Conservation (phyloP, 2,888 invertebrate genomes). For the Hemicrepidius hirtus region DNA sequence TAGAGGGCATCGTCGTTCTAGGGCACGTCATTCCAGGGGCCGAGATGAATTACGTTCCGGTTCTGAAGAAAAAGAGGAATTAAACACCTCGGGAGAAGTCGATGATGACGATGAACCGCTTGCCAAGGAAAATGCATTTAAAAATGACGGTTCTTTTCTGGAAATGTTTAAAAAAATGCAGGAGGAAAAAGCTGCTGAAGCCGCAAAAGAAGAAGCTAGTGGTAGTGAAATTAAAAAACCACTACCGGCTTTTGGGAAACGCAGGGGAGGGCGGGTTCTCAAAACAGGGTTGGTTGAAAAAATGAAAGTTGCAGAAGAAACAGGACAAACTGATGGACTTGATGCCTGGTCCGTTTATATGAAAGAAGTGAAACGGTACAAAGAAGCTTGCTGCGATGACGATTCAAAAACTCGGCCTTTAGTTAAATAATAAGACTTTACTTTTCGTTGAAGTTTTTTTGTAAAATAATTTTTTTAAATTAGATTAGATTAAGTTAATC, state of each 20-base stretch:
- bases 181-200: conserved; percentile 73
- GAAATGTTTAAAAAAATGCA: conserved; percentile 95
- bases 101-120: conserved; percentile 68
- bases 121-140: conserved; percentile 80
- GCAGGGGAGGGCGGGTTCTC: conserved; percentile 89
- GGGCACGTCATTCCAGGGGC: conserved; percentile 34
- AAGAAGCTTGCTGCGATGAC: conserved; percentile 93
- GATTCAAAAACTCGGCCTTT: conserved; percentile 93
- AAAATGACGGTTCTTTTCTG: conserved; percentile 93
- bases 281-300: conserved; percentile 95
- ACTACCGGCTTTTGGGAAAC: conserved; percentile 82
- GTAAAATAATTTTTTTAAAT: conserved; percentile 28
- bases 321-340: conserved; percentile 80
- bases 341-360: conserved; percentile 96
- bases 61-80: conserved; percentile 62
- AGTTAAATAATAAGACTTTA: conserved; percentile 81
- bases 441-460: conserved; percentile 16
- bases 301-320: conserved; percentile 80
- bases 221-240: conserved; percentile 71
- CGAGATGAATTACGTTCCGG: conserved; percentile 45
- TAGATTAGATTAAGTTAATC: conserved; percentile 27
- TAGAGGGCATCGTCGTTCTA: conserved; percentile 52
- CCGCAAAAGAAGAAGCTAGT: conserved; percentile 61
- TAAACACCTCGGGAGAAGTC: conserved; percentile 43
- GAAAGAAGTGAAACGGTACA: conserved; percentile 94